Conservation (phyloP, 2,113 vertebrate species). For the Thermophis baileyi region DNA sequence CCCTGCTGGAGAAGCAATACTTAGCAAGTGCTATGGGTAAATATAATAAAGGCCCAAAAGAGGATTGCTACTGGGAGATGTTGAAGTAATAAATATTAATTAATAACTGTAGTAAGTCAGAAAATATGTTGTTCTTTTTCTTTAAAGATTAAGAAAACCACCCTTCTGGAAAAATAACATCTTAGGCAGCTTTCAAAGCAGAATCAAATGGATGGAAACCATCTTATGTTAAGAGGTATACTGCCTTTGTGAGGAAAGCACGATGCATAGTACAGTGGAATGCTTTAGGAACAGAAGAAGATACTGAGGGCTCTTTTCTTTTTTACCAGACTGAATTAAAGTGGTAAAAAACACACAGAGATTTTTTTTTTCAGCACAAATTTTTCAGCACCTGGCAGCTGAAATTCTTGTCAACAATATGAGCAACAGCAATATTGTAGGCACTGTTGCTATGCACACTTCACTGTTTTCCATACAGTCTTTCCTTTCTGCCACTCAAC, state of each 20-base stretch:
- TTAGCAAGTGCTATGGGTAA: neutral
- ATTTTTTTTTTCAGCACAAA: neutral
- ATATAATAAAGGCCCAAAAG: neutral
- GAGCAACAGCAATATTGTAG: neutral
- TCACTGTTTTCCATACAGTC: neutral
- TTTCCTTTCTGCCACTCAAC: neutral
- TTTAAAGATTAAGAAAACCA: neutral
- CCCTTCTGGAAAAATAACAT: neutral
- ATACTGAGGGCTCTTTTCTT: neutral
- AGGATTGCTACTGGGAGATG: neutral
- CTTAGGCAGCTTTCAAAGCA: neutral
- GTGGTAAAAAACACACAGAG: neutral
- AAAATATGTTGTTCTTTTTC: neutral
- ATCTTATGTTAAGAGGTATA: neutral
- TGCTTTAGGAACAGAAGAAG: neutral
- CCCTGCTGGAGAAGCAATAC: conserved; percentile 54
- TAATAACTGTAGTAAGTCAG: neutral
- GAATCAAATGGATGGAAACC: neutral
- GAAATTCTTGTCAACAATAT: neutral
- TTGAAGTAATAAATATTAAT: neutral
- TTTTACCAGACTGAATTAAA: neutral
- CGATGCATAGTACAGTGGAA: too few relatives aligned
- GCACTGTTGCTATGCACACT: neutral
- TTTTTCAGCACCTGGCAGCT: neutral
- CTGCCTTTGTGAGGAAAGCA: neutral